phyloP scores from a whole-genome alignment of 2,113 vertebrate genomes.

The Urocynchramus pylzowi region DNA sequence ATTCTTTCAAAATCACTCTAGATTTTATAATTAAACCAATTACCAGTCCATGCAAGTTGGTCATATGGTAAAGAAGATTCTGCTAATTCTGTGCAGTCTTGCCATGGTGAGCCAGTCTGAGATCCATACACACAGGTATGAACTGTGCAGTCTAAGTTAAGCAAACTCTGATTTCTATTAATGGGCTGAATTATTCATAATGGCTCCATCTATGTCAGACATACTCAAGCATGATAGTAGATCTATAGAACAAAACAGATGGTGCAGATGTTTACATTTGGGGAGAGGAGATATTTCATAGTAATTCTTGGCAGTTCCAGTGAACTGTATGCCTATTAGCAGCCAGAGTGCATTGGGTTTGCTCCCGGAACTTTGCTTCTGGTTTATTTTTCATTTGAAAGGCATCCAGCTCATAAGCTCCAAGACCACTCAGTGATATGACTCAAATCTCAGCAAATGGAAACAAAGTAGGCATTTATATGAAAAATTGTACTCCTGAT shows the following conservation, averaged over 20 bases:
- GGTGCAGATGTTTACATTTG: background rate
- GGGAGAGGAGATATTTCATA: slow-evolving; percentile 3
- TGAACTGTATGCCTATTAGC: background rate
- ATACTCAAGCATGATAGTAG: background rate
- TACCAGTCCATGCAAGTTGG: background rate
- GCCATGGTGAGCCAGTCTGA: background rate
- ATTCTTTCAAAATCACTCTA: slow-evolving; percentile 23
- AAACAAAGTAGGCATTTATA: background rate
- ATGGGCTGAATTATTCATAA: background rate
- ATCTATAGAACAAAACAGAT: background rate
- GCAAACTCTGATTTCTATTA: background rate
- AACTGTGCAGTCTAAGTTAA: background rate
- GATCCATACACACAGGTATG: background rate
- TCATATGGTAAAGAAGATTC: background rate
- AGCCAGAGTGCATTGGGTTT: background rate
- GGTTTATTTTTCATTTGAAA: slow-evolving; percentile 53
- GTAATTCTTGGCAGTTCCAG: slow-evolving; percentile 7
- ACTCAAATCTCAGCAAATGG: background rate
- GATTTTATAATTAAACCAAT: slow-evolving; percentile 36
- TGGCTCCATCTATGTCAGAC: background rate
- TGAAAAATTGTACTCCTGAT: background rate
- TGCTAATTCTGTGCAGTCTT: background rate
- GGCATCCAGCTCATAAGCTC: background rate
- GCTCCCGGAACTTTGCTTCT: slow-evolving; percentile 31
- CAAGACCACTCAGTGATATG: background rate